A percentile compares a stretch with the other conserved stretches of the same genome.
phyloP scores from a whole-genome alignment of 2,113 vertebrate species.

The Macquaria ambigua region DNA sequence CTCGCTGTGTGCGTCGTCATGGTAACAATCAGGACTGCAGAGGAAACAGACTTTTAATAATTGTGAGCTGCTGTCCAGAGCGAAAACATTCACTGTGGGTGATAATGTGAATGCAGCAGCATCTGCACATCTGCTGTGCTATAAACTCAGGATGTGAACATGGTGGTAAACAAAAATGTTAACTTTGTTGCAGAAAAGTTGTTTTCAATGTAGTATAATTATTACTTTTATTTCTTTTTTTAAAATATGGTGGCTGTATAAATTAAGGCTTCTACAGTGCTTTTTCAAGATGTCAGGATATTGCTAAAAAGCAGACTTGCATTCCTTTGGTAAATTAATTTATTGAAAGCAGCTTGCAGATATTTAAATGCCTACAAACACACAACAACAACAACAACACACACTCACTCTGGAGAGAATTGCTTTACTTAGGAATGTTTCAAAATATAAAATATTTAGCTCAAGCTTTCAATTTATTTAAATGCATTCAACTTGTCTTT shows the following conservation, averaged over 20 bases:
- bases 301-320: too few species aligned
- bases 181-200: background rate
- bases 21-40: slow-evolving; percentile 64
- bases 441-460: background rate
- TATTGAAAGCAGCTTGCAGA: background rate
- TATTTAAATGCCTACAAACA: background rate
- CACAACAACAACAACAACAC: background rate
- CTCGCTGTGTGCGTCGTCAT: slow-evolving; percentile 59
- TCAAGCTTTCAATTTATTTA: background rate
- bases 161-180: background rate
- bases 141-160: background rate
- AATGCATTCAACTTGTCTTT: slow-evolving; percentile 21
- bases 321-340: background rate
- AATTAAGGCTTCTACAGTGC: background rate
- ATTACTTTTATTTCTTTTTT: too few species aligned
- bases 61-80: slow-evolving; percentile 32
- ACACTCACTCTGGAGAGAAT: background rate
- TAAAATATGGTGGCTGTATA: background rate
- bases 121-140: slow-evolving; percentile 3
- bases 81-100: slow-evolving; percentile 11
- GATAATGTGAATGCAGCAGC: slow-evolving; percentile 1
- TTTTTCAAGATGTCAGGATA: too few species aligned
- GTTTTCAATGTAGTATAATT: background rate
- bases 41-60: slow-evolving; percentile 58
- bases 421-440: background rate